Conservation (phyloP, 2,113 vertebrate species). For the Pterocles burchelli region DNA sequence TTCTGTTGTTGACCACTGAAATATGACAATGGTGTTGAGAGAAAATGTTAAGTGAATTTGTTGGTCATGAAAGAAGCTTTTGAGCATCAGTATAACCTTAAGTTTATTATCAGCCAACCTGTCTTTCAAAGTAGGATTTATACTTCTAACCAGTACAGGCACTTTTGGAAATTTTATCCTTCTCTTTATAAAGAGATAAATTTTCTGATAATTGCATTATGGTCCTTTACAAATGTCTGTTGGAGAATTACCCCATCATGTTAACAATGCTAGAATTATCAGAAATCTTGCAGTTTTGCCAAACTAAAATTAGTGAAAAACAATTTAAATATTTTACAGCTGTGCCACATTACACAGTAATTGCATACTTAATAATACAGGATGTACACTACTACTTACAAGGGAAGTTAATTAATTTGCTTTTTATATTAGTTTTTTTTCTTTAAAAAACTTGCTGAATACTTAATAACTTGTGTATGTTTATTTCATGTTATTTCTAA, state of each 20-base stretch:
- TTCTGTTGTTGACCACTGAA: background rate
- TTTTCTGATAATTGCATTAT: background rate
- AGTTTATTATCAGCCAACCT: background rate
- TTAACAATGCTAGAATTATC: background rate
- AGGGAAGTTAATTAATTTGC: constrained; percentile 30
- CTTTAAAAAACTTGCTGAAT: background rate
- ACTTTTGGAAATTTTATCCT: background rate
- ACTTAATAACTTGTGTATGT: background rate
- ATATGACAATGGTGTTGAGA: background rate
- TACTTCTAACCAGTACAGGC: background rate
- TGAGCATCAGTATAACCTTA: background rate
- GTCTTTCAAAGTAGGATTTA: background rate
- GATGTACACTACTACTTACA: background rate
- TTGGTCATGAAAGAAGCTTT: background rate
- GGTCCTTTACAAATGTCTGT: background rate
- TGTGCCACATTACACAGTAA: constrained; percentile 15
- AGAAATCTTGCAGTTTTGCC: constrained; percentile 10
- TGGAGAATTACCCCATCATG: background rate
- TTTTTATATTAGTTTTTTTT: background rate
- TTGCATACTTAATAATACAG: constrained; percentile 49
- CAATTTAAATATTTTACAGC: constrained; percentile 51
- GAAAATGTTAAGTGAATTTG: background rate
- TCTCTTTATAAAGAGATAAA: background rate
- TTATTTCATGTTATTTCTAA: background rate
- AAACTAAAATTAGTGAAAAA: constrained; percentile 37